These are phyloP conservation scores for Desmophyllum pertusum DNA, from an alignment of 92 coral and sea anemone genomes.

Conservation along the genomic window DNA sequence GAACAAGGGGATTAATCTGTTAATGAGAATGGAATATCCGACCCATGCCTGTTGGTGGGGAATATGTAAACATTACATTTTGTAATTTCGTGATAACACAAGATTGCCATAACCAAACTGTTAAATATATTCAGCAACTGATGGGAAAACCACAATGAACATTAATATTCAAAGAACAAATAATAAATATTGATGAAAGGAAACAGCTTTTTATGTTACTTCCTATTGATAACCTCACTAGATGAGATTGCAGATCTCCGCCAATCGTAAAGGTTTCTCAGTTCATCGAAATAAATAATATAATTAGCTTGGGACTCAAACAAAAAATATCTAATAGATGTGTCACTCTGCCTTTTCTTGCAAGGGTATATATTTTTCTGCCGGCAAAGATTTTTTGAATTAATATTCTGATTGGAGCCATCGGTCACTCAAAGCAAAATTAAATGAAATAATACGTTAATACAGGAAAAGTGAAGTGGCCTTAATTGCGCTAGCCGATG, in stretches of 20 bases:
- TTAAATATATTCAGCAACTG: background rate
- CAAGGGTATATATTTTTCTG: background rate
- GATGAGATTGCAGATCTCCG: background rate
- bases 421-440: background rate
- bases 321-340: background rate
- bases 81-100: background rate
- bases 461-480: background rate
- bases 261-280: conserved; percentile 6
- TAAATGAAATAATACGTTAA: background rate
- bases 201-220: background rate
- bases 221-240: background rate
- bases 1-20: too few relatives aligned
- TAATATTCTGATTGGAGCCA: background rate
- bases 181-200: background rate
- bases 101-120: background rate
- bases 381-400: background rate
- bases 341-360: background rate
- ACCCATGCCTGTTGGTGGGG: background rate
- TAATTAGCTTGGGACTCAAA: background rate
- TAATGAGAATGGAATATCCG: background rate
- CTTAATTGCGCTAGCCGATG: background rate
- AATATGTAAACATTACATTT: background rate
- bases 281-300: background rate
- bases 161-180: background rate
- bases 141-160: background rate